Base-by-base conservation (phyloP, 2,888 invertebrate genomes). In the Dorcus hopei region DNA sequence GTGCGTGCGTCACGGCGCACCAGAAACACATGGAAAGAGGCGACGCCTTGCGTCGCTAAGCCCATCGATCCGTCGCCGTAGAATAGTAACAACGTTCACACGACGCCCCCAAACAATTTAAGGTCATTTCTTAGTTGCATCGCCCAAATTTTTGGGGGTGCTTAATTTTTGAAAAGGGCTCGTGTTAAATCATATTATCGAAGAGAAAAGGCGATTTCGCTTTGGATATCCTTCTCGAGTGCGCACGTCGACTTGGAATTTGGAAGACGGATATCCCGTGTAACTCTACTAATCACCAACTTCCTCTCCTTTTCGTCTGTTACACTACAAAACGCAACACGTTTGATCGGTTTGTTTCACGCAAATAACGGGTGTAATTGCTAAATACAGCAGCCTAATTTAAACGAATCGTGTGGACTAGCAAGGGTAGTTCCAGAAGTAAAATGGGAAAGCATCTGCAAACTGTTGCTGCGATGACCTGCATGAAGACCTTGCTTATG, bases 401-500 rank as follows among this genome's bases (percentile, higher is more conserved):
- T 19, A 3, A 19, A 19, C 19, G 19, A 9, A 47, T 2, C 16
- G 19, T 16, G 47, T 43, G 11, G 23, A 40, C 50, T 16, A 9
- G n/a, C 38, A 14, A 14, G 14, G 14, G 14, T 14, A 14, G 14
- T 14, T 14, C 1, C 14, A 23, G 49, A 53, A 49, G 38, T 16
- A 74, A 65, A 64, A 89, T 89, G 89, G 86, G 86, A n/a, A 87
- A 88, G 73, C 83, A 86, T 70, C 81, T 89, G 65, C 87, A 88
- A 76, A 88, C 87, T 65, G 85, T 87, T 64, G 88, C 90, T 43
- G 86, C 88, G 33, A 87, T 90, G 77, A 87, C 88, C 64, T 90
- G 89, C 76, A 85, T 91, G 80, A 92, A 91, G 75, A 87, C 87
- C 1, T 79, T 91, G 42, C 80, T 93, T 61, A 89, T 91, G 83